A percentile compares a stretch with the other conserved stretches of the same genome.
phyloP scores from a whole-genome alignment of 2,113 vertebrate species.

The Apodemus speciosus region DNA sequence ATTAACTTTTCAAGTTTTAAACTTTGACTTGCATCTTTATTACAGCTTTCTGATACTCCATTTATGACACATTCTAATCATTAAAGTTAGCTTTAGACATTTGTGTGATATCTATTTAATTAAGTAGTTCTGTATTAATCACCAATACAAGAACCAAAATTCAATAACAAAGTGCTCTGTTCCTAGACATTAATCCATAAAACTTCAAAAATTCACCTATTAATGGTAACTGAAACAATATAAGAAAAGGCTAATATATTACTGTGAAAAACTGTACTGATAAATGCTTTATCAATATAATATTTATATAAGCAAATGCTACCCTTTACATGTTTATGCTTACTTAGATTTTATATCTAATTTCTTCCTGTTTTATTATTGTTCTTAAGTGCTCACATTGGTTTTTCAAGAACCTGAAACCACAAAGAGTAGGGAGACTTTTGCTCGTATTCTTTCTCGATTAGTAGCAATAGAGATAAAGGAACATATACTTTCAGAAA shows the following conservation, averaged over 20 bases:
- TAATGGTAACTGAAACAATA: conserved; percentile 59
- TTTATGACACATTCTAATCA: background rate
- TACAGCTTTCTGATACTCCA: background rate
- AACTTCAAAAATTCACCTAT: conserved; percentile 75
- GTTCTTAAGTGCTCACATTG: background rate
- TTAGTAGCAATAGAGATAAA: background rate
- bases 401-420: background rate
- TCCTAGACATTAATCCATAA: conserved; percentile 70
- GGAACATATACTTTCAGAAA: background rate
- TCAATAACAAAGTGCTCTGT: conserved; percentile 68
- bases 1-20: background rate
- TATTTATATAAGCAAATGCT: background rate
- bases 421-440: background rate
- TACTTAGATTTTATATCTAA: background rate
- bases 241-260: conserved; percentile 29
- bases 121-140: conserved; percentile 10
- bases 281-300: background rate
- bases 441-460: background rate
- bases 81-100: background rate
- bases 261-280: background rate
- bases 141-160: conserved; percentile 57
- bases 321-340: background rate
- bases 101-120: conserved; percentile 46
- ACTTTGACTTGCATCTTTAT: background rate
- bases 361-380: background rate